Conservation (phyloP, 92 coral and sea anemone genomes). For the Zoanthus gigantus region DNA sequence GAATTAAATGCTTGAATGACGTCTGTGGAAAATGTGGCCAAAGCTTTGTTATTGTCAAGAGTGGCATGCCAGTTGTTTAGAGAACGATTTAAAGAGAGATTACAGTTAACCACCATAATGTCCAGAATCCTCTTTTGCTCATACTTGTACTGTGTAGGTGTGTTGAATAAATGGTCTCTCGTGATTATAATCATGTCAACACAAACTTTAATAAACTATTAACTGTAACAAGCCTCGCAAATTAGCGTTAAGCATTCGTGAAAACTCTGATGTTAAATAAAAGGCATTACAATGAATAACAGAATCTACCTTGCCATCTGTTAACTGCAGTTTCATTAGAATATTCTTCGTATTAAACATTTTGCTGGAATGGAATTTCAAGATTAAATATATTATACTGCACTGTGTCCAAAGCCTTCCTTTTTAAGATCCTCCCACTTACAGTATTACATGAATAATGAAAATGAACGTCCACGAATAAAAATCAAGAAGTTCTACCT, state of each 20-base stretch:
- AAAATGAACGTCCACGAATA: neutral
- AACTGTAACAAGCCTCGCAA: neutral
- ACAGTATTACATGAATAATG: neutral
- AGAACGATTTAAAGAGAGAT: no score
- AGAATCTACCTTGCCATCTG: neutral
- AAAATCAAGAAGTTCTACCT: conserved; percentile 55
- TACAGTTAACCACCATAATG: no score
- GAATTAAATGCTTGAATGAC: no score
- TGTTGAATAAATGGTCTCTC: neutral
- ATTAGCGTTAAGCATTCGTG: neutral
- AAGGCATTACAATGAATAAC: neutral
- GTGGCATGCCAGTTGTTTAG: no score
- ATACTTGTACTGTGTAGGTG: neutral
- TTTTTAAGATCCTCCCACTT: conserved; percentile 11
- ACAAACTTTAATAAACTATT: neutral
- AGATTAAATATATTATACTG: conserved; percentile 40
- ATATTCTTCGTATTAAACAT: neutral
- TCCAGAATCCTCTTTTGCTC: no score
- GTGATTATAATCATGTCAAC: neutral
- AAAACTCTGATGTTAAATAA: neutral
- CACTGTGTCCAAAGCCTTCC: conserved; percentile 3
- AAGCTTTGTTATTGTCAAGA: no score
- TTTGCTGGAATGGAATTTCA: conserved; percentile 5
- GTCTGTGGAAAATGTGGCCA: no score
- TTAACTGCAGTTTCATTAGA: neutral